Conservation (phyloP, 2,797 vertebrate species). For the Pitangus sulphuratus region DNA sequence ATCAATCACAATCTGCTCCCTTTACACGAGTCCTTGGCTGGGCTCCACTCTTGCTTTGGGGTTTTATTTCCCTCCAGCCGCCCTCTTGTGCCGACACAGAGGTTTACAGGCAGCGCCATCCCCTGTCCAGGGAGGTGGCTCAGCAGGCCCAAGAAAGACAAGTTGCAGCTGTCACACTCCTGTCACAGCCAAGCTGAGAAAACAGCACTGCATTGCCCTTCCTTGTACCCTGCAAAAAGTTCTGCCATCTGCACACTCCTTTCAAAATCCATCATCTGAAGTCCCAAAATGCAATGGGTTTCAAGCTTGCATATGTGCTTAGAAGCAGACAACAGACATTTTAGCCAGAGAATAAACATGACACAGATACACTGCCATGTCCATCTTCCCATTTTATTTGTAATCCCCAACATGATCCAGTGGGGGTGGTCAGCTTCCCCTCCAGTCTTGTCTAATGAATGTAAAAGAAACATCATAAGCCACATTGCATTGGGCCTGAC, state of each 20-base stretch:
- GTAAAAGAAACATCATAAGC: not conserved
- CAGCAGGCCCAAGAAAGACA: fast-evolving
- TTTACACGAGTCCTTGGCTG: not conserved
- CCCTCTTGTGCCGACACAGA: not conserved
- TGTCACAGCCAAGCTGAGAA: not conserved
- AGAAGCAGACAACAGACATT: not conserved
- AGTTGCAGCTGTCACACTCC: not conserved
- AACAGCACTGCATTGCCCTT: not conserved
- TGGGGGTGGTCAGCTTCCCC: not conserved
- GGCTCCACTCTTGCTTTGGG: not conserved
- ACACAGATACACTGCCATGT: not conserved
- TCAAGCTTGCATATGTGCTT: fast-evolving
- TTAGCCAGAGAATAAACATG: not conserved
- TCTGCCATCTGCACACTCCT: not conserved
- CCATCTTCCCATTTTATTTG: slow-evolving; percentile 62
- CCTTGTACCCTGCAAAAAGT: not conserved
- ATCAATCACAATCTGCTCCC: not conserved
- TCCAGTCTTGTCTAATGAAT: not conserved
- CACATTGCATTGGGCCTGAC: not conserved
- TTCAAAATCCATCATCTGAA: not conserved
- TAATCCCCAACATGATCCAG: not conserved
- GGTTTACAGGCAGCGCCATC: not conserved
- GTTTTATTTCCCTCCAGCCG: not conserved
- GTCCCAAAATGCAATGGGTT: fast-evolving
- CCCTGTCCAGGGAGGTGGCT: fast-evolving